These are phyloP conservation scores for Bovichtus variegatus DNA, from an alignment of 2,797 vertebrate species.

Conservation along the genomic window DNA sequence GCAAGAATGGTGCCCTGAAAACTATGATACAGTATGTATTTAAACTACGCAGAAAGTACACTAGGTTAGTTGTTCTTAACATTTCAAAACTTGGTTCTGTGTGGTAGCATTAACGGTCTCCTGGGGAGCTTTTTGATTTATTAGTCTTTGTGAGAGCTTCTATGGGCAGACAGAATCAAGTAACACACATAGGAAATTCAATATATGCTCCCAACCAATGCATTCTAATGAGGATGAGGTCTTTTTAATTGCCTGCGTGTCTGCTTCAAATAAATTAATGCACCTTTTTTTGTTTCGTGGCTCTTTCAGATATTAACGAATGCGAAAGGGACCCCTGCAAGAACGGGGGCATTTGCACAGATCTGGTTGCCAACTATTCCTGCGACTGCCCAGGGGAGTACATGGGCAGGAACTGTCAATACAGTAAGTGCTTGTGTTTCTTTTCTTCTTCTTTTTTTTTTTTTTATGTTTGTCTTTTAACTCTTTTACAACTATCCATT, in stretches of 20 bases:
- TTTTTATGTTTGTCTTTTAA: constrained; percentile 39
- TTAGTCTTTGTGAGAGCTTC: constrained; percentile 58
- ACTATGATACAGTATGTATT: neutral
- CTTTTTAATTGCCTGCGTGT: constrained; percentile 68
- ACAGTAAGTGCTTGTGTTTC: constrained; percentile 89
- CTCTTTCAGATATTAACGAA: constrained; percentile 93
- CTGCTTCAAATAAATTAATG: constrained; percentile 70
- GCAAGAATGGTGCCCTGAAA: neutral
- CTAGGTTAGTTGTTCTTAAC: constrained; percentile 35
- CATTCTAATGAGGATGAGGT: constrained; percentile 74
- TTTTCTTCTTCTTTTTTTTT: too few species aligned
- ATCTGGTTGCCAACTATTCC: constrained; percentile 96
- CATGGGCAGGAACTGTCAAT: constrained; percentile 98
- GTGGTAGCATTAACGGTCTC: constrained; percentile 34
- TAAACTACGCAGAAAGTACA: constrained; percentile 21
- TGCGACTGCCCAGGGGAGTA: constrained; percentile 98
- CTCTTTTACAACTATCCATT: constrained; percentile 25
- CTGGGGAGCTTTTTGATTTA: constrained; percentile 55
- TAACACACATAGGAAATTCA: constrained; percentile 66
- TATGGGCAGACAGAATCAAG: constrained; percentile 61
- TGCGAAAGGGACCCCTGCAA: constrained; percentile 96
- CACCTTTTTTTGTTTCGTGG: constrained; percentile 42
- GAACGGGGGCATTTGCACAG: constrained; percentile 97
- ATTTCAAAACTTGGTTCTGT: constrained; percentile 22
- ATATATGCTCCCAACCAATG: constrained; percentile 64